Base-by-base conservation (phyloP, 2,888 invertebrate species). In the Synanthedon andrenaeformis region DNA sequence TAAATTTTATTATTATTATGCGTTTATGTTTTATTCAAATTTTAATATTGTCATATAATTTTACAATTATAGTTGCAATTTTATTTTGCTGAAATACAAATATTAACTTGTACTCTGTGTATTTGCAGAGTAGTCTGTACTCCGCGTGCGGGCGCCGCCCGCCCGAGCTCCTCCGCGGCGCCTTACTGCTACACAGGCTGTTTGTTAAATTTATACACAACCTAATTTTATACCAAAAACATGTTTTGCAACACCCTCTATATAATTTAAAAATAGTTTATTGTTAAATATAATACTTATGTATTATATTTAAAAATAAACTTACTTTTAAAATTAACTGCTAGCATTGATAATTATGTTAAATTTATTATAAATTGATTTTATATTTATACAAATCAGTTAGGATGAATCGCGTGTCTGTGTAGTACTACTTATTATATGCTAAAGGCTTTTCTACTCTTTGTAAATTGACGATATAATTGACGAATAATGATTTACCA, bases 81-180 rank as follows among this genome's bases (percentile, higher is more conserved):
- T 48, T 42, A 52, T 23, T 23, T 23, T 23, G 4, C 23, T 10
- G 10, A 13, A 49, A 45, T 12, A 56, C 48, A 35, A 35, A 35
- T 35, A 35, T 35, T 35, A 35, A 35, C 10, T 35, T 35, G 35
- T 10, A 8, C 35, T 35, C 35, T 35, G 35, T 28, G 28, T 35
- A 35, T 8, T 35, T 35, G 35, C 35, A 35, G 10, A 10, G 0
- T 74, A 54, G 74, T 74, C 82, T 74, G 54, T 49, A 62, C 61
- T 66, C 75, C 76, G 76, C 73, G 79, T 74, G 72, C 66, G 48
- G 65, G 66, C 66, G 72, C 74, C 83, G 78, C 78, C 84, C 82
- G 81, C 78, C 82, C 82, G 76, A 74, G 75, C 77, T 76, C 74
- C 81, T 74, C 72, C 72, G 67, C 76, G 79, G 82, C 85, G 85